phyloP scores from a whole-genome alignment of 2,797 vertebrate genomes.

The Peromyscus attwateri region DNA sequence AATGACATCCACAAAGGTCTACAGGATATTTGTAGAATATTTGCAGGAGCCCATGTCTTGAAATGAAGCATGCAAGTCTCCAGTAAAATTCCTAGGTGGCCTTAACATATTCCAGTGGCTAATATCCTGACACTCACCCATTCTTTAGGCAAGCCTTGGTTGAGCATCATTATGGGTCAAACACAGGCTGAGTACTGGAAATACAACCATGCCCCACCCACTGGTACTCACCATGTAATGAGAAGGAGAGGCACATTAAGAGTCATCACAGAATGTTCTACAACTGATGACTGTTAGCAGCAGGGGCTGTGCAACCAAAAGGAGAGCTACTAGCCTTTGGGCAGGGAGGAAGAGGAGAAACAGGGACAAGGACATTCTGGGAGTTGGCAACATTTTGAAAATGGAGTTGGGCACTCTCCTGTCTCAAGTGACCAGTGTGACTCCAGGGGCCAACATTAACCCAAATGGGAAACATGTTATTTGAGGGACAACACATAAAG shows the following conservation, averaged over 20 bases:
- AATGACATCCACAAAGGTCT: background rate
- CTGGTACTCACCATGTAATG: background rate
- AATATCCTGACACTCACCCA: background rate
- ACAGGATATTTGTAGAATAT: background rate
- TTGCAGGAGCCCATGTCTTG: background rate
- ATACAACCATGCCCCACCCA: background rate
- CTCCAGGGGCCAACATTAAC: background rate
- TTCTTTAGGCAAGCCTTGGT: background rate
- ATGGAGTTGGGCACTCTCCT: background rate
- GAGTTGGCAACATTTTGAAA: background rate
- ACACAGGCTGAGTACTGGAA: background rate
- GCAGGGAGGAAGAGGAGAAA: background rate
- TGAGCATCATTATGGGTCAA: background rate
- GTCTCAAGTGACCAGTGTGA: background rate
- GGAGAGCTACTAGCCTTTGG: too few relatives aligned
- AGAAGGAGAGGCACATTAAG: rapidly evolving
- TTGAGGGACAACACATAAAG: background rate
- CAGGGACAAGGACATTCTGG: background rate
- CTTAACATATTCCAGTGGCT: background rate
- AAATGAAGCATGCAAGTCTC: background rate
- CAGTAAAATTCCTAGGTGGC: background rate
- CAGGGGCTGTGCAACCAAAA: background rate
- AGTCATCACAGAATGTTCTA: background rate
- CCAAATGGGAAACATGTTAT: background rate
- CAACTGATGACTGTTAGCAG: rapidly evolving